Evolutionary conservation across 2,113 vertebrate species (phyloP), one percentile per base, ranked within the genome.

Genomic region (Narcine bancroftii): DNA sequence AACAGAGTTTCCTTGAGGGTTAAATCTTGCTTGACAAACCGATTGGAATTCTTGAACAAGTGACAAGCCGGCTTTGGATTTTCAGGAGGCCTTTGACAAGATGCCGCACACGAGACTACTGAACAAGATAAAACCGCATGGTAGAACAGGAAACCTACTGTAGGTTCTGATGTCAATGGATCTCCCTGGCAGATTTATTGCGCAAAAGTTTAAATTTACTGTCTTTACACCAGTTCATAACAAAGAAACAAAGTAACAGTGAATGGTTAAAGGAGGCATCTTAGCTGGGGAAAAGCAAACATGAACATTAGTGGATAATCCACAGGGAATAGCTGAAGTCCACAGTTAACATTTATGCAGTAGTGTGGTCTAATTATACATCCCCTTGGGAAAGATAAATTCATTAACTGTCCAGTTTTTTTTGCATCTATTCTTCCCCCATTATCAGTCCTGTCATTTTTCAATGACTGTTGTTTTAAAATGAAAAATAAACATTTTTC

Each of bases 361-460:
- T 24, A 21, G 33, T 87, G 81, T 87, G 81, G 81, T 87, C 81
- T 60, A n/a, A 60, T 87, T 53, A 63, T 60, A n/a, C 33, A 87
- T 63, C 53, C 53, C 56, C 81, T 87, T 50, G 53, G 81, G 81
- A 87, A 87, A 87, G 53, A 60, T 60, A 60, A 17, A 60, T 56
- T 87, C 53, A 17, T 87, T 13, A 87, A 36, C n/a, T 60, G 81
- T 36, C 53, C 81, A 60, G 33, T 53, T 63, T 53, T 60, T 60
- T 63, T 60, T 36, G 60, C 33, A 87, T 63, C 81, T 17, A 87
- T 87, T 87, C 53, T 36, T 87, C 53, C 53, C 13, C 81, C 60
- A 60, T 87, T 87, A 87, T 87, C 53, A 60, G 53, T 87, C 53
- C 33, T 87, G 81, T 63, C 81, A 63, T 87, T 87, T 6, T 87